These are phyloP conservation scores for Cisticola juncidis DNA, from an alignment of 2,113 vertebrate species.

Conservation along the genomic window DNA sequence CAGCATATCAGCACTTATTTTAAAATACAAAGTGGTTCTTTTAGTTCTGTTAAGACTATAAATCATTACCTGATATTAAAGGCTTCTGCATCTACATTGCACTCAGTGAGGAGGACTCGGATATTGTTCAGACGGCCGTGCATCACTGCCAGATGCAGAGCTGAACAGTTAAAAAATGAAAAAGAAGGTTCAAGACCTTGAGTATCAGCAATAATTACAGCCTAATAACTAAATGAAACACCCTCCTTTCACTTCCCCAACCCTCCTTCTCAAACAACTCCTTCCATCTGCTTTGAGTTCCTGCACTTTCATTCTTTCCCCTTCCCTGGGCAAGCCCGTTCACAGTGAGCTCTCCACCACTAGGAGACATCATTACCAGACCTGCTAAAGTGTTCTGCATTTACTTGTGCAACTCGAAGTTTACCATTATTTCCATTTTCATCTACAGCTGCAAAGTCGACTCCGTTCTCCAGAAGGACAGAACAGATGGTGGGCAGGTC, in stretches of 20 bases:
- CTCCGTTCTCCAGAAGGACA: constrained; percentile 91
- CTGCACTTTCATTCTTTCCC: background rate
- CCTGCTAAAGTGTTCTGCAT: background rate
- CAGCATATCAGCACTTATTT: background rate
- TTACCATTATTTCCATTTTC: constrained; percentile 98
- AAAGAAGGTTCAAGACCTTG: background rate
- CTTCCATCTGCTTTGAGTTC: background rate
- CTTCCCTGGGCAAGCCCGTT: background rate
- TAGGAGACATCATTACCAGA: background rate
- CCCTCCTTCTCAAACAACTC: background rate
- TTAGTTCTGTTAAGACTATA: background rate
- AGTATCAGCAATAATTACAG: background rate
- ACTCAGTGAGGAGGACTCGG: constrained; percentile 92
- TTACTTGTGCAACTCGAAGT: background rate
- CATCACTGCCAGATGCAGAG: constrained; percentile 96
- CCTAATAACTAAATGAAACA: background rate
- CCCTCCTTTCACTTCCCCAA: background rate
- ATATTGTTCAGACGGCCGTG: constrained; percentile 95
- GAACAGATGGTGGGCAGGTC: constrained; percentile 96
- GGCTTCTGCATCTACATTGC: constrained; percentile 93
- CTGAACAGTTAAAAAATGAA: constrained; percentile 62
- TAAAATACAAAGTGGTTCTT: background rate
- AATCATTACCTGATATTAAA: constrained; percentile 89
- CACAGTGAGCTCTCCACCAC: background rate
- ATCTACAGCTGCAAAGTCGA: constrained; percentile 92